Conservation (phyloP, 2,113 vertebrate species). For the Psilopsiagon aurifrons region DNA sequence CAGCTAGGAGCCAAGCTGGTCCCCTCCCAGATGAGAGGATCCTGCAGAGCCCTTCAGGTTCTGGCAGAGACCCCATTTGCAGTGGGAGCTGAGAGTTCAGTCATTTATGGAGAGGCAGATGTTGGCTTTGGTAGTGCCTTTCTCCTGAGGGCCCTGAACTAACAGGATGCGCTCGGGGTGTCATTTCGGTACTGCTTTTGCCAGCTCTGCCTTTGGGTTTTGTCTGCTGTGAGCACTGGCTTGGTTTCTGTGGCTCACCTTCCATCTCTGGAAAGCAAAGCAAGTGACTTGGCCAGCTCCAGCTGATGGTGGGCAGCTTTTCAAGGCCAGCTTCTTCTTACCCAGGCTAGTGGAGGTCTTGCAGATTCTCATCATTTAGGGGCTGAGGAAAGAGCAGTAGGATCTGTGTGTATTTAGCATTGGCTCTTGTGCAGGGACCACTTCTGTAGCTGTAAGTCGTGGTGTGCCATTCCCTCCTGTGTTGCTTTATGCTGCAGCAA, state of each 20-base stretch:
- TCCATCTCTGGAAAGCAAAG: not conserved
- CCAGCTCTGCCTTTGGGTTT: not conserved
- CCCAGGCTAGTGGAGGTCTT: not conserved
- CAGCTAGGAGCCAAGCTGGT: not conserved
- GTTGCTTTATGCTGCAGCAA: not conserved
- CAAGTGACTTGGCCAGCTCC: accelerated
- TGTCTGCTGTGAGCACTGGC: not conserved
- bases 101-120: not conserved
- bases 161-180: not conserved
- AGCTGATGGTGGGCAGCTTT: not conserved
- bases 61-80: not conserved
- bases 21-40: not conserved
- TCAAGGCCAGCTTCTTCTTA: not conserved
- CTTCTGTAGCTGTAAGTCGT: not conserved
- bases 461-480: not conserved
- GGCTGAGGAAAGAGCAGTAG: not conserved
- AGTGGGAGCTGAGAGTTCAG: not conserved
- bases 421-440: not conserved
- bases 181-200: not conserved
- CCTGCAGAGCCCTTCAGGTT: not conserved
- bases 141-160: not conserved
- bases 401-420: not conserved
- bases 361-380: not conserved
- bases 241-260: not conserved
- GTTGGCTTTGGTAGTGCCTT: not conserved